A percentile compares a stretch with the other conserved stretches of the same genome.
These are phyloP conservation scores for Siniperca undulata DNA, from an alignment of 2,797 vertebrate genomes.

Conservation along the genomic window DNA sequence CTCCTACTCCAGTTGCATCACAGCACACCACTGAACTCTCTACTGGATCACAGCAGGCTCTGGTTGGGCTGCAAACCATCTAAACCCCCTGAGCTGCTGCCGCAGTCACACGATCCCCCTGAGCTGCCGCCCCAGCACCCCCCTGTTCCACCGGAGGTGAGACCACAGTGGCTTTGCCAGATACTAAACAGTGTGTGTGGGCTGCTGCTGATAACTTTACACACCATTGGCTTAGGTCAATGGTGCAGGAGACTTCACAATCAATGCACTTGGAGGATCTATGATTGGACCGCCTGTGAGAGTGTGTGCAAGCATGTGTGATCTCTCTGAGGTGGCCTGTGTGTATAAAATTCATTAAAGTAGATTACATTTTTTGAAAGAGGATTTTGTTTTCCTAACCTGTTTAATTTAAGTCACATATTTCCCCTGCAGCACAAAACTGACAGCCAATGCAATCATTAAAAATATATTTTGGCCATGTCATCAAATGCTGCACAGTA, in stretches of 20 bases:
- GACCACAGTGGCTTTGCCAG: not conserved
- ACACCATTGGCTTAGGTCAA: not conserved
- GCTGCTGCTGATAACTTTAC: not conserved
- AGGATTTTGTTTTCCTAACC: not conserved
- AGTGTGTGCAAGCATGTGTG: not conserved
- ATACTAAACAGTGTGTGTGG: not conserved
- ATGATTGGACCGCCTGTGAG: not conserved
- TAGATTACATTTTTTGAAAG: not conserved
- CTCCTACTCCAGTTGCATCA: too few species aligned
- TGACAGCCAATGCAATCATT: not conserved
- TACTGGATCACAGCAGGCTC: too few species aligned
- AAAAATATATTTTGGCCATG: not conserved
- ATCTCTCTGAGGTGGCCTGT: not conserved
- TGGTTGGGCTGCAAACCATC: too few species aligned
- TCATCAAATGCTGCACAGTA: conserved; percentile 15
- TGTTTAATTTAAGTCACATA: not conserved
- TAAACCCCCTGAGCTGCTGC: too few species aligned
- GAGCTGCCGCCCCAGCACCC: too few species aligned
- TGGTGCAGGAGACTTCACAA: conserved; percentile 8
- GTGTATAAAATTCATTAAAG: not conserved
- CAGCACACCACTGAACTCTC: too few species aligned
- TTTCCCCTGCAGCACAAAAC: not conserved
- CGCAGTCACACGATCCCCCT: too few species aligned
- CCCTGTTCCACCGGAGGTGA: not conserved
- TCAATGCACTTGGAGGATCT: conserved; percentile 2